Percentiles rank a stretch among this genome's conserved stretches.
Evolutionary conservation across 1,140 invertebrate genomes (phyloP).

Genomic region (Eueides isabella): DNA sequence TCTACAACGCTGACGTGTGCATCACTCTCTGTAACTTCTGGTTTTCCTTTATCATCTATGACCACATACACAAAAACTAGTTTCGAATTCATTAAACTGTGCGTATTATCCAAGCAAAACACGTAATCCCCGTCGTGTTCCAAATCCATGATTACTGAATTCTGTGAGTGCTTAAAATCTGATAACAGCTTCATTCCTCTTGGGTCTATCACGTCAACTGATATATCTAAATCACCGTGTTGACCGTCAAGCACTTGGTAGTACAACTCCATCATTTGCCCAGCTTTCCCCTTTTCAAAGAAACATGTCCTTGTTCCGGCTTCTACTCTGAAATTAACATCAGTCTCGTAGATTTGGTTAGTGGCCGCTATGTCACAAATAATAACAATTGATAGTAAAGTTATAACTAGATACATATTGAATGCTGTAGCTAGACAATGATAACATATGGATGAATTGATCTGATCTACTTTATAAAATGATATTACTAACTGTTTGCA

Average conservation of each 20-base stretch:
- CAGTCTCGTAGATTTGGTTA: slow-evolving; percentile 77
- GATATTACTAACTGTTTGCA: slow-evolving; percentile 35
- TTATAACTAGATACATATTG: slow-evolving; percentile 47
- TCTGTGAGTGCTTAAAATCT: slow-evolving; percentile 88
- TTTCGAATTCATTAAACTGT: slow-evolving; percentile 89
- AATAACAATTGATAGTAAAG: slow-evolving; percentile 34
- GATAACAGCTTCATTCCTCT: slow-evolving; percentile 83
- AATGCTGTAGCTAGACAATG: neutral
- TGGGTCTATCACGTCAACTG: slow-evolving; percentile 86
- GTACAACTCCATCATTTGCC: slow-evolving; percentile 86
- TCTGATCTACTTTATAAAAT: neutral
- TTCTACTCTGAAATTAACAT: slow-evolving; percentile 87
- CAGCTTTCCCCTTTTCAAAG: slow-evolving; percentile 83
- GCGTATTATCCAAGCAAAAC: slow-evolving; percentile 92
- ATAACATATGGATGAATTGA: neutral
- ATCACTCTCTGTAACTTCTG: slow-evolving; percentile 45
- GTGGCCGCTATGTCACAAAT: slow-evolving; percentile 8
- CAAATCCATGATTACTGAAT: slow-evolving; percentile 76
- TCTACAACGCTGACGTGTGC: slow-evolving; percentile 40
- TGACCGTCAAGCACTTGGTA: slow-evolving; percentile 90
- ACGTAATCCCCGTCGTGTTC: slow-evolving; percentile 86
- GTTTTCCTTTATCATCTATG: slow-evolving; percentile 80
- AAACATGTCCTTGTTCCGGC: slow-evolving; percentile 86
- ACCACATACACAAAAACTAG: slow-evolving; percentile 90
- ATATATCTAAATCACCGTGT: slow-evolving; percentile 90